A percentile compares a stretch with the other conserved stretches of the same genome.
These are phyloP conservation scores for Hemicordylus capensis DNA, from an alignment of 2,113 vertebrate genomes.

Conservation along the genomic window DNA sequence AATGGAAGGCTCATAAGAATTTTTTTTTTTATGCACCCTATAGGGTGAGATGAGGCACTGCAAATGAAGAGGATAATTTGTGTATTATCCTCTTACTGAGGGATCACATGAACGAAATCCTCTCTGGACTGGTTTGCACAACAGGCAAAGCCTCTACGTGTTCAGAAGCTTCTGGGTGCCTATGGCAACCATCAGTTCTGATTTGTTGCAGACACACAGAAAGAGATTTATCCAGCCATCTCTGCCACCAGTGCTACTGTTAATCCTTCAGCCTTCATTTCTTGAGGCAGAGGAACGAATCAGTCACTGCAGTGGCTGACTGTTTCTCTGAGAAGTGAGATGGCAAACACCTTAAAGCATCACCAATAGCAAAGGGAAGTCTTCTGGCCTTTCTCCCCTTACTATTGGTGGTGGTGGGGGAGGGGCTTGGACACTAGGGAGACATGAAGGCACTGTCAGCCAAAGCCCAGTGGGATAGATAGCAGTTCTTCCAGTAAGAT, in stretches of 20 bases:
- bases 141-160: no score
- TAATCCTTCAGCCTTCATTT: no score
- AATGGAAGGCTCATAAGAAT: background rate
- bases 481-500: no score
- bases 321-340: background rate
- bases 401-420: background rate
- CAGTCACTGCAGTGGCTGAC: background rate
- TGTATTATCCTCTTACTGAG: no score
- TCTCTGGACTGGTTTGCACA: background rate
- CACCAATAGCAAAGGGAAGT: background rate
- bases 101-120: background rate
- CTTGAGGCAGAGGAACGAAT: background rate
- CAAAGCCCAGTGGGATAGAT: background rate
- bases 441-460: background rate
- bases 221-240: no score
- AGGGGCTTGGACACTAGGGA: no score
- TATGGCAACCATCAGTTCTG: background rate
- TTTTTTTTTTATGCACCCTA: background rate
- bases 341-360: background rate
- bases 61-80: background rate
- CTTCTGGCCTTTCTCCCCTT: background rate
- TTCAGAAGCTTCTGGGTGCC: background rate
- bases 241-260: background rate
- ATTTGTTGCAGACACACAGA: background rate
- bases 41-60: background rate